phyloP scores from a whole-genome alignment of 2,797 vertebrate genomes.

The Lutjanus argentimaculatus region DNA sequence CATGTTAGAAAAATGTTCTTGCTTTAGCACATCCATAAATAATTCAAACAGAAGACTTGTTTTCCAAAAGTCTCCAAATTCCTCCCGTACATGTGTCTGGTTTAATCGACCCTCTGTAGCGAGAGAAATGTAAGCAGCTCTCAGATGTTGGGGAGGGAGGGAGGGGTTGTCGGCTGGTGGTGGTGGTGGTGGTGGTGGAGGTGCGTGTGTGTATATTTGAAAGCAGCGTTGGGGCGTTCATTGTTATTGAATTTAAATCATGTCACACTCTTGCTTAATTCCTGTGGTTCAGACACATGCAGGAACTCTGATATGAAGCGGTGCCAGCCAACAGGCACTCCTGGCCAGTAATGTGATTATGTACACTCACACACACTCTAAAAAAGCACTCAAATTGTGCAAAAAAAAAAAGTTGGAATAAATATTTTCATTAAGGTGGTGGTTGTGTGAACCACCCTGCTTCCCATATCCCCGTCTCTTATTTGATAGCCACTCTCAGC shows the following conservation, averaged over 20 bases:
- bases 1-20: slow-evolving; percentile 24
- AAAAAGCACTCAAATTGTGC: slow-evolving; percentile 5
- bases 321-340: slow-evolving; percentile 20
- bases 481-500: slow-evolving; percentile 33
- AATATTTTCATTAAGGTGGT: slow-evolving; percentile 17
- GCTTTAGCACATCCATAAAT: slow-evolving; percentile 42
- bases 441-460: not conserved
- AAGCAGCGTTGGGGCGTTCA: slow-evolving; percentile 10
- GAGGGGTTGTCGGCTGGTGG: not conserved
- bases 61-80: slow-evolving; percentile 62
- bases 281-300: slow-evolving; percentile 62
- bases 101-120: slow-evolving; percentile 50
- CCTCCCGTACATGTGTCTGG: slow-evolving; percentile 66
- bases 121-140: slow-evolving; percentile 48
- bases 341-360: slow-evolving; percentile 26
- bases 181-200: not conserved
- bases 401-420: slow-evolving; percentile 1
- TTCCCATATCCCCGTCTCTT: slow-evolving; percentile 17
- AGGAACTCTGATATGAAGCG: slow-evolving; percentile 60
- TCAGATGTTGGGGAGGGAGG: slow-evolving; percentile 22
- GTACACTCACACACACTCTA: not conserved
- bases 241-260: slow-evolving; percentile 67
- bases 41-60: slow-evolving; percentile 32
- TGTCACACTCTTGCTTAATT: slow-evolving; percentile 59
- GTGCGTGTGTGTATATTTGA: slow-evolving; percentile 15